These are phyloP conservation scores for Chionis minor DNA, from an alignment of 2,113 vertebrate species.

Conservation along the genomic window DNA sequence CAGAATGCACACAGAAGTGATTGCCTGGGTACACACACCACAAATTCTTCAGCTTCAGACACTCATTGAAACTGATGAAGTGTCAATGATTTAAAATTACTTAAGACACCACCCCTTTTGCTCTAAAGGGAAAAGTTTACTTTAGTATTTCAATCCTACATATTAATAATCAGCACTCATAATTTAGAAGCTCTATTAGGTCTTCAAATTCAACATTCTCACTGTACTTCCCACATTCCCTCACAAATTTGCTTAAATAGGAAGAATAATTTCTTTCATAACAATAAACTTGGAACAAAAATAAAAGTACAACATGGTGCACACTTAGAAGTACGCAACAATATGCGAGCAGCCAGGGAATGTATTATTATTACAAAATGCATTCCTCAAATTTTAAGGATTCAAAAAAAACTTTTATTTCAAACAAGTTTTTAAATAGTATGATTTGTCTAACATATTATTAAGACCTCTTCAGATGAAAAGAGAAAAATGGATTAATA, in stretches of 20 bases:
- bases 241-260: background rate
- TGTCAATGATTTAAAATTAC: background rate
- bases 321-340: background rate
- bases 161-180: background rate
- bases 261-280: background rate
- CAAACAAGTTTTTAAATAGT: conserved; percentile 24
- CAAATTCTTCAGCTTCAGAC: background rate
- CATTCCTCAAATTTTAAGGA: conserved; percentile 12
- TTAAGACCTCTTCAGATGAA: conserved; percentile 60
- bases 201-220: background rate
- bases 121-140: background rate
- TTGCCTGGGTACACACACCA: background rate
- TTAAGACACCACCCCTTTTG: background rate
- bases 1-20: background rate
- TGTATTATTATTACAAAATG: background rate
- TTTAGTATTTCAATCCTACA: background rate
- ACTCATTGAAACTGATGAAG: background rate
- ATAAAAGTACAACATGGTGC: background rate
- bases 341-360: background rate
- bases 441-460: conserved; percentile 46
- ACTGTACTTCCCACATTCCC: background rate
- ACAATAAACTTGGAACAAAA: background rate
- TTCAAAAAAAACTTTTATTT: conserved; percentile 48
- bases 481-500: conserved; percentile 65
- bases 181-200: background rate